These are phyloP conservation scores for Gymnothorax reevesii DNA, from an alignment of 2,797 vertebrate species.

Conservation along the genomic window DNA sequence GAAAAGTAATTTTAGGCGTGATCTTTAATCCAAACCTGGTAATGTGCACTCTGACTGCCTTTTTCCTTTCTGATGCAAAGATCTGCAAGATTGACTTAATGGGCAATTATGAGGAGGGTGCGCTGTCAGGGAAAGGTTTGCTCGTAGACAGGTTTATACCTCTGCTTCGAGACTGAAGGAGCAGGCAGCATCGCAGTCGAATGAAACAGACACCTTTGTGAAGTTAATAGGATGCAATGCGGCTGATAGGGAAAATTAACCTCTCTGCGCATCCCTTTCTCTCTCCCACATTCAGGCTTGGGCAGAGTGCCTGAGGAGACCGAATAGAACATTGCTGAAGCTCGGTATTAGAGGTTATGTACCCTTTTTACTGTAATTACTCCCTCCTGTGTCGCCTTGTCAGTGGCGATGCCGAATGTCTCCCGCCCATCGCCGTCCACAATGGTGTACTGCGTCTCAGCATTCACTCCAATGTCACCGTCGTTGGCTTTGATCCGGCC, in stretches of 20 bases:
- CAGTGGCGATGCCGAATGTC: conserved; percentile 78
- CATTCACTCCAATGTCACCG: conserved; percentile 80
- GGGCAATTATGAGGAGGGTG: conserved; percentile 8
- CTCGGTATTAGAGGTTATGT: conserved; percentile 14
- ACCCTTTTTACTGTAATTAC: conserved; percentile 86
- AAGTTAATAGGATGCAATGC: conserved; percentile 14
- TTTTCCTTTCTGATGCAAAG: neutral
- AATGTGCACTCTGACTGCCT: neutral
- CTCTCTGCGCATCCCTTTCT: neutral
- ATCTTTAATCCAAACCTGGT: conserved; percentile 11
- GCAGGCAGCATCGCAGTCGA: neutral
- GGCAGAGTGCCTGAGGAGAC: neutral
- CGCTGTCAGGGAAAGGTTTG: neutral
- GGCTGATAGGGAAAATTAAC: conserved; percentile 11
- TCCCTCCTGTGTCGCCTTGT: conserved; percentile 81
- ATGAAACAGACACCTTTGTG: conserved; percentile 23
- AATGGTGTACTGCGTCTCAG: conserved; percentile 78
- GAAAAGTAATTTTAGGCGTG: conserved; percentile 5
- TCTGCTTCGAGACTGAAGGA: neutral
- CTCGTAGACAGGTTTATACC: neutral
- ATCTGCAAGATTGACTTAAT: conserved; percentile 17
- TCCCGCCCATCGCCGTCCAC: conserved; percentile 77
- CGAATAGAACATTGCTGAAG: conserved; percentile 19
- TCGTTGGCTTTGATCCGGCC: conserved; percentile 85
- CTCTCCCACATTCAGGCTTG: neutral